Conservation (phyloP, 2,888 invertebrate species). For the Stratiomys singularior region DNA sequence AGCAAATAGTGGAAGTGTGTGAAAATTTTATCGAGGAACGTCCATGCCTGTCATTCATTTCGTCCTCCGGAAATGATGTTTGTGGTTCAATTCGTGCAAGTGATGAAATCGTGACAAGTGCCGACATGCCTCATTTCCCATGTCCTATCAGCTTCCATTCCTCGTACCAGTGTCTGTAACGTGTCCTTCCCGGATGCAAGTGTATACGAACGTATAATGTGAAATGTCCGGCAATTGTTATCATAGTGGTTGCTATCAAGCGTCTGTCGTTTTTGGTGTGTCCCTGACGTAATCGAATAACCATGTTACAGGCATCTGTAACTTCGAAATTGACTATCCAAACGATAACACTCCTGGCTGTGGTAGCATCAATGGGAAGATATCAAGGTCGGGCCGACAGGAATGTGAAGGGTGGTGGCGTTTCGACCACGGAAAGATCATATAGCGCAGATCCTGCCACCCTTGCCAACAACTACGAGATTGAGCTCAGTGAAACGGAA, state of each 20-base stretch:
- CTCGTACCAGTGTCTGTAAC: neutral
- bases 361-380: conserved; percentile 36
- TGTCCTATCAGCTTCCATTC: neutral
- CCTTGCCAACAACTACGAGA: neutral
- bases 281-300: conserved; percentile 30
- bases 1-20: too few species aligned
- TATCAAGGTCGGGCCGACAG: conserved; percentile 21
- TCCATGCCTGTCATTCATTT: too few species aligned
- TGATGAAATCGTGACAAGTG: conserved; percentile 4
- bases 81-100: neutral
- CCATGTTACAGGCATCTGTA: conserved; percentile 32
- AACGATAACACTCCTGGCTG: conserved; percentile 36
- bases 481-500: conserved; percentile 12
- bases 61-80: neutral
- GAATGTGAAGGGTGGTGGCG: neutral
- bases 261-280: conserved; percentile 6
- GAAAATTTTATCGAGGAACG: too few species aligned
- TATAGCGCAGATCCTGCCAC: neutral
- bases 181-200: neutral
- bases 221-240: conserved; percentile 21
- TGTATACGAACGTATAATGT: conserved; percentile 24
- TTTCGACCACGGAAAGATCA: neutral
- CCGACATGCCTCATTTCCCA: neutral
- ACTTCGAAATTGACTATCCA: conserved; percentile 37
- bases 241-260: neutral